Evolutionary conservation across 2,113 vertebrate species (phyloP).

Genomic region (Jaculus jaculus): DNA sequence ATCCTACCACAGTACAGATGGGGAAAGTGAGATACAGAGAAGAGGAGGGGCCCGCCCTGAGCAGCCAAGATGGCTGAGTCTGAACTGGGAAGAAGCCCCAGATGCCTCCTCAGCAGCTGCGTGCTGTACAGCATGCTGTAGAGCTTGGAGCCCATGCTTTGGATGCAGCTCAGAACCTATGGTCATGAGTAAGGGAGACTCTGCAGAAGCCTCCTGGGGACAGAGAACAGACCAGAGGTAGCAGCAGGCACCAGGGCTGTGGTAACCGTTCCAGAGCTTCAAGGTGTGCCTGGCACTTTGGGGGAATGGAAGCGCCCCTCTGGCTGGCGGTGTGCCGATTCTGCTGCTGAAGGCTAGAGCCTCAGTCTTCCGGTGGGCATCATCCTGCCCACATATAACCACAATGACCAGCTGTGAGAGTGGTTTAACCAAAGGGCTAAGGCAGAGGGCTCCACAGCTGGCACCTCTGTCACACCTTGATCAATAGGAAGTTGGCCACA

Average conservation of each 20-base stretch:
- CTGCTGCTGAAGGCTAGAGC: neutral
- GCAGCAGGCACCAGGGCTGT: neutral
- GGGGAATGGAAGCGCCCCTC: fast-evolving
- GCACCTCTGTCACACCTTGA: neutral
- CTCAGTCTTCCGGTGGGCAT: too few relatives aligned
- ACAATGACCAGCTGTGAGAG: neutral
- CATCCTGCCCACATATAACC: neutral
- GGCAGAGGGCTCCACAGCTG: neutral
- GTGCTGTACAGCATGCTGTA: neutral
- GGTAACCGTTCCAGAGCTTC: neutral
- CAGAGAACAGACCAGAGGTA: fast-evolving
- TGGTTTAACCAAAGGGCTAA: neutral
- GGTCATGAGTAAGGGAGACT: fast-evolving
- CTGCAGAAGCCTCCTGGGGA: too few relatives aligned
- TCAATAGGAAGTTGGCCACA: neutral
- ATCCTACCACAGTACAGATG: fast-evolving
- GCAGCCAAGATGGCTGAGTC: fast-evolving
- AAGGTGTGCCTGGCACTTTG: neutral
- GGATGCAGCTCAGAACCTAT: fast-evolving
- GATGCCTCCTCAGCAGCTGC: neutral
- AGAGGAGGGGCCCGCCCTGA: neutral
- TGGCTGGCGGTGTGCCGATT: fast-evolving
- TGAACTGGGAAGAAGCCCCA: neutral
- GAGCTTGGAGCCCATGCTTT: neutral
- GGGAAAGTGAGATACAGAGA: neutral